Percentiles rank a stretch among this genome's conserved stretches.
Evolutionary conservation across 2,797 vertebrate genomes (phyloP).

Genomic region (Sebastiscus albofasciatus): DNA sequence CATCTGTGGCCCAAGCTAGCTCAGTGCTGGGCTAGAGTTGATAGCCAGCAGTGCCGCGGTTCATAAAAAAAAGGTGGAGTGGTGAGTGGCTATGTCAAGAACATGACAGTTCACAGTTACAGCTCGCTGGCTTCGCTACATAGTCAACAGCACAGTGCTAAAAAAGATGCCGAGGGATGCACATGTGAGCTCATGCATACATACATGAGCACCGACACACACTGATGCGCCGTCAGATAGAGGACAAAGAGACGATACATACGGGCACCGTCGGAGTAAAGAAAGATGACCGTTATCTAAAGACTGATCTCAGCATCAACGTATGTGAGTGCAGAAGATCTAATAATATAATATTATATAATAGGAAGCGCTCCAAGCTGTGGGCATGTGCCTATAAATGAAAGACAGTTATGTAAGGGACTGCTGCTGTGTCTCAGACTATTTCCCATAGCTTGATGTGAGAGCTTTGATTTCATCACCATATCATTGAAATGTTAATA

Average conservation of each 20-base stretch:
- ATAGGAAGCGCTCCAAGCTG: constrained; percentile 41
- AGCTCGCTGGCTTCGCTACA: constrained; percentile 33
- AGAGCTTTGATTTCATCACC: constrained; percentile 28
- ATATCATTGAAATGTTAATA: constrained; percentile 1
- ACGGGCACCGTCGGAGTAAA: neutral
- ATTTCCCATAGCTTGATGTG: constrained; percentile 15
- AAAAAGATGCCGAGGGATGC: constrained; percentile 9
- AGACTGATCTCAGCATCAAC: neutral
- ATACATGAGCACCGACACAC: constrained; percentile 4
- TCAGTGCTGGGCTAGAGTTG: neutral
- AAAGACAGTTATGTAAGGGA: constrained; percentile 68
- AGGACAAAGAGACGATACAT: constrained; percentile 9
- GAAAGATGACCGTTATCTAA: neutral
- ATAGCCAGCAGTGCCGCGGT: neutral
- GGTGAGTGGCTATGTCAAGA: constrained; percentile 16
- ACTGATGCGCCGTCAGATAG: neutral
- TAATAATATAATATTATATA: constrained; percentile 46
- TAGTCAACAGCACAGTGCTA: constrained; percentile 1
- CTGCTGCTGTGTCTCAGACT: constrained; percentile 36
- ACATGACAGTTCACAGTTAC: constrained; percentile 32
- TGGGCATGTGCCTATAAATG: constrained; percentile 69
- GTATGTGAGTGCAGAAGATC: constrained; percentile 8
- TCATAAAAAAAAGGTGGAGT: neutral
- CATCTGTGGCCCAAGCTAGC: neutral
- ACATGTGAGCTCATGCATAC: constrained; percentile 24